Conservation (phyloP, 2,797 vertebrate genomes). For the Dicrostonyx torquatus region DNA sequence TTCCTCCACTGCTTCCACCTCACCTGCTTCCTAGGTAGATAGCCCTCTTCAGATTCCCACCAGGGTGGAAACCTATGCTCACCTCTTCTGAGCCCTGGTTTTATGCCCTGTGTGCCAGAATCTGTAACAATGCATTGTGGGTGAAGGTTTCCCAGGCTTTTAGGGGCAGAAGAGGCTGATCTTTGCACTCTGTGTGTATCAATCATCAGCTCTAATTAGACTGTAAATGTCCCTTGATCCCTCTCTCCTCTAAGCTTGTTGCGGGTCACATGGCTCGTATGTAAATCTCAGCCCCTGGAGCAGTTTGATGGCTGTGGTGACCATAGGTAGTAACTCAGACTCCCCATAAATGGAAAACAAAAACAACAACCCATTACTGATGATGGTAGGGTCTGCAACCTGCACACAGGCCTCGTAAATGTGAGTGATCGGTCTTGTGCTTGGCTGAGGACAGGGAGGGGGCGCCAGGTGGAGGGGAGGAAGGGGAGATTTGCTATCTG, state of each 20-base stretch:
- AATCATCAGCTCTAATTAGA: constrained; percentile 76
- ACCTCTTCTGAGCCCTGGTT: background rate
- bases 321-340: constrained; percentile 76
- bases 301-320: constrained; percentile 69
- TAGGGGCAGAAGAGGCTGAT: background rate
- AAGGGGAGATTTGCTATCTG: constrained; percentile 57
- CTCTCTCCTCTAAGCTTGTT: background rate
- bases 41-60: background rate
- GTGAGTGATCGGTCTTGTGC: constrained; percentile 64
- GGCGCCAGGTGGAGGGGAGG: background rate
- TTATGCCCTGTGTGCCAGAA: background rate
- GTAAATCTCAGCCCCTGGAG: constrained; percentile 73
- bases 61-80: background rate
- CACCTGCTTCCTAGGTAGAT: background rate
- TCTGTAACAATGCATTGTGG: rapidly evolving
- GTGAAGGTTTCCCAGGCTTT: background rate
- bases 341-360: constrained; percentile 77
- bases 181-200: constrained; percentile 51
- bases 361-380: constrained; percentile 76
- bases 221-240: background rate
- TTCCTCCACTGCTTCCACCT: background rate
- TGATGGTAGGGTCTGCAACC: constrained; percentile 73
- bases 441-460: constrained; percentile 5
- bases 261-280: constrained; percentile 70
- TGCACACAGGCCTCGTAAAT: constrained; percentile 55